phyloP scores from a whole-genome alignment of 2,113 vertebrate genomes.

The Raja brachyura region DNA sequence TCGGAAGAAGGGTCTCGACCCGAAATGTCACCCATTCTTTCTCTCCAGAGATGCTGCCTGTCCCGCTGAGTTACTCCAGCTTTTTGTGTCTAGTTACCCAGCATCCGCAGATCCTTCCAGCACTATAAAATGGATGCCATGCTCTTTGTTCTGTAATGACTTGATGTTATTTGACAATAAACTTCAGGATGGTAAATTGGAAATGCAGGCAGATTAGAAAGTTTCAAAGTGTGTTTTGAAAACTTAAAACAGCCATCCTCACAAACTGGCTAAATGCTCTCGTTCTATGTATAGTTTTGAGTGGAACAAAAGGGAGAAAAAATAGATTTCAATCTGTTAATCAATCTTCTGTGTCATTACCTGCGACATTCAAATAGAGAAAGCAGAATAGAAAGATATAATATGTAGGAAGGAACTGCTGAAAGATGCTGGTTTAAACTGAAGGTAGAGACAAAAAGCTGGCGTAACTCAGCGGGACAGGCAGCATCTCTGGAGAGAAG shows the following conservation, averaged over 20 bases:
- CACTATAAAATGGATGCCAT: slow-evolving; percentile 28
- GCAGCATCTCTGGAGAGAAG: too few species aligned
- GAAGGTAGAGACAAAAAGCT: too few species aligned
- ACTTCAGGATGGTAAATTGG: neutral
- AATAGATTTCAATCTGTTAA: neutral
- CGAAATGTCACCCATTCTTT: too few species aligned
- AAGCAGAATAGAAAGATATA: neutral
- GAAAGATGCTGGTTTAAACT: too few species aligned
- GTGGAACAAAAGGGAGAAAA: neutral
- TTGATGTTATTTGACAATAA: neutral
- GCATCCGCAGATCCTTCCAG: neutral
- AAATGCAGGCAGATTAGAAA: neutral
- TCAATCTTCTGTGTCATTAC: neutral
- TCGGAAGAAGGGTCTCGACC: too few species aligned
- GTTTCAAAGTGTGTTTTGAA: neutral
- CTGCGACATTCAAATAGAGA: neutral
- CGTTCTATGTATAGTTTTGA: neutral
- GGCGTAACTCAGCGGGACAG: too few species aligned
- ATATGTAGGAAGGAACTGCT: too few species aligned
- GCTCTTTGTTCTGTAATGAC: slow-evolving; percentile 4
- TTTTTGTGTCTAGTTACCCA: too few species aligned
- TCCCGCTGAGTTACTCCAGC: too few species aligned
- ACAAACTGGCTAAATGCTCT: neutral
- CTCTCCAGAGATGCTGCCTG: too few species aligned
- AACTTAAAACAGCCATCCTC: neutral